A percentile compares a stretch with the other conserved stretches of the same genome.
phyloP scores from a whole-genome alignment of 2,888 invertebrate species.

The Luperina nickerlii region DNA sequence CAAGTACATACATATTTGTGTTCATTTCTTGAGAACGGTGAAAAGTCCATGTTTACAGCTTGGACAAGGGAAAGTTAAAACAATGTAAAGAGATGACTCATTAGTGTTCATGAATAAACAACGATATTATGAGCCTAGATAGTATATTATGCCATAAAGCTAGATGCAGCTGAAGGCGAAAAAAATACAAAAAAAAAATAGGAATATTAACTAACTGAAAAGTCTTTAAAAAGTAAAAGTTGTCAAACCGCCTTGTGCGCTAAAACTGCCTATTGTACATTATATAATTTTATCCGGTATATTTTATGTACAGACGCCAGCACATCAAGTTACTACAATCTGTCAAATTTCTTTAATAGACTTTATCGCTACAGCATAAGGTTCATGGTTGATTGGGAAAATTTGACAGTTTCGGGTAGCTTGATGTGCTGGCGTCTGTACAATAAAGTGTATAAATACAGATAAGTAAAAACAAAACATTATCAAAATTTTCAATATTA shows the following conservation, averaged over 20 bases:
- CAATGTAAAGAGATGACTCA: slow-evolving; percentile 63
- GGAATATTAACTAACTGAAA: neutral
- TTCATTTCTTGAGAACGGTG: neutral
- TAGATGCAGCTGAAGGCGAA: neutral
- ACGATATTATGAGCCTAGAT: slow-evolving; percentile 35
- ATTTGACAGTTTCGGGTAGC: too few relatives aligned
- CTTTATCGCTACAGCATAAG: too few relatives aligned
- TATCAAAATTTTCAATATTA: neutral
- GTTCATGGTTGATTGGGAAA: too few relatives aligned
- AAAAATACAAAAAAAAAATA: neutral
- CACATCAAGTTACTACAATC: too few relatives aligned
- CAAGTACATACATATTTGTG: neutral
- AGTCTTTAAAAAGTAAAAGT: neutral
- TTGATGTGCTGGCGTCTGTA: too few relatives aligned
- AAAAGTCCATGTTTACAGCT: slow-evolving; percentile 25
- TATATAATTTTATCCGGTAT: neutral
- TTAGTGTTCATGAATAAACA: slow-evolving; percentile 74
- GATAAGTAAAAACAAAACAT: neutral
- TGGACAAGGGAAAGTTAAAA: slow-evolving; percentile 28
- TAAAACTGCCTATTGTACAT: neutral
- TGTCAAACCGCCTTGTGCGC: neutral
- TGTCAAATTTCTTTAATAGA: too few relatives aligned
- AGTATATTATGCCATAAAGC: slow-evolving; percentile 17
- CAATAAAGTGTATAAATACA: neutral
- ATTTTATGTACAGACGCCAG: neutral